A percentile compares a stretch with the other conserved stretches of the same genome.
phyloP scores from a whole-genome alignment of 1,140 invertebrate genomes.

The Linepithema humile region DNA sequence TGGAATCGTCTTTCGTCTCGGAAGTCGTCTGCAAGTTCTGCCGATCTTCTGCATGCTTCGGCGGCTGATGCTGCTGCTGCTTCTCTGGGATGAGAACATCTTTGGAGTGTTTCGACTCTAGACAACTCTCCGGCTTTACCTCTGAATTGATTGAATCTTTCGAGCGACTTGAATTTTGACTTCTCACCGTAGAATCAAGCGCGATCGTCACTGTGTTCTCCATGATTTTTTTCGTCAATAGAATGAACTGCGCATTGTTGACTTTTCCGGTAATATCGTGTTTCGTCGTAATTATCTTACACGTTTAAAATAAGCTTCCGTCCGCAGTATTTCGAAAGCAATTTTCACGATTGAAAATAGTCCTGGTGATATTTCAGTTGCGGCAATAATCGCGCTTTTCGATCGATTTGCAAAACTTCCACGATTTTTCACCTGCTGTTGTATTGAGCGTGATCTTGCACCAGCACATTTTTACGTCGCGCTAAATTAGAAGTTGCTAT shows the following conservation, averaged over 20 bases:
- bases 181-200: constrained; percentile 80
- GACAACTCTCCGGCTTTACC: constrained; percentile 76
- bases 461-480: background rate
- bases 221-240: constrained; percentile 36
- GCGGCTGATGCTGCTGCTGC: constrained; percentile 56
- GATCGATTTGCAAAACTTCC: background rate
- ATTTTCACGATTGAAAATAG: background rate
- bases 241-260: background rate
- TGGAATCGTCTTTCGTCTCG: constrained; percentile 76
- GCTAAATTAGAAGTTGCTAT: background rate
- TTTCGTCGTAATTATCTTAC: background rate
- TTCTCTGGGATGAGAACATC: constrained; percentile 79
- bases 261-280: background rate
- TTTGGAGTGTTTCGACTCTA: constrained; percentile 80
- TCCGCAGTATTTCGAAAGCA: background rate
- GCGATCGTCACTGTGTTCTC: constrained; percentile 69
- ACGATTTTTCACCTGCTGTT: background rate
- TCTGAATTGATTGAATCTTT: constrained; percentile 76
- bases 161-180: constrained; percentile 80
- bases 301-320: background rate
- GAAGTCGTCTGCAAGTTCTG: constrained; percentile 43
- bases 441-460: background rate
- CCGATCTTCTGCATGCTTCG: constrained; percentile 6
- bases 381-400: background rate
- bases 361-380: background rate